phyloP scores from a whole-genome alignment of 1,140 invertebrate species.

The Dryas iulia region DNA sequence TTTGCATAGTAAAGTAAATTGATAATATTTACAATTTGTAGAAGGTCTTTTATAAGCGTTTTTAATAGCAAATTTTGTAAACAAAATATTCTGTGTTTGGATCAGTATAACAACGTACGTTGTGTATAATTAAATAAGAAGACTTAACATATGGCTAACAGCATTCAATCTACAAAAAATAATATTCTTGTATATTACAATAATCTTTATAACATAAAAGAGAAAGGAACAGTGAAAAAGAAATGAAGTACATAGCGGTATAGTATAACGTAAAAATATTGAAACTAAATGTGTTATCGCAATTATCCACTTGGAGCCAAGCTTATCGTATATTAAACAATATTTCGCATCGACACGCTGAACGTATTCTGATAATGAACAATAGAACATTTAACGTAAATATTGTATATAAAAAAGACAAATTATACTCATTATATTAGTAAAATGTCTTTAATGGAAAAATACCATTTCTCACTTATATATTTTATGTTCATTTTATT shows the following conservation, averaged over 20 bases:
- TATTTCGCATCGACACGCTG: constrained; percentile 31
- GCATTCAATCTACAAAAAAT: no score
- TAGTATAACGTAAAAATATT: constrained; percentile 27
- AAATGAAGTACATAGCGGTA: constrained; percentile 14
- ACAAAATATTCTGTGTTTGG: no score
- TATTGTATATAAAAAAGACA: not conserved
- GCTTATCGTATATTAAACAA: constrained; percentile 49
- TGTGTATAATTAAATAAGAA: no score
- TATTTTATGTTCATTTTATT: no score
- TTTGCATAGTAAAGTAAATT: not conserved
- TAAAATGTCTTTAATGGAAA: not conserved
- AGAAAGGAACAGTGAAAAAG: not conserved
- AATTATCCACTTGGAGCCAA: constrained; percentile 40
- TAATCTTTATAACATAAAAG: not conserved
- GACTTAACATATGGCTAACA: no score
- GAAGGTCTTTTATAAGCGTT: not conserved
- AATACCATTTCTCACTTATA: not conserved
- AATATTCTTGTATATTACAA: no score
- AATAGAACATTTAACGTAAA: constrained; percentile 6
- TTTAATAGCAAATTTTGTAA: not conserved
- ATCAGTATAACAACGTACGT: no score
- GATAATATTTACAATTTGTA: not conserved
- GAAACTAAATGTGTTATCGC: constrained; percentile 37
- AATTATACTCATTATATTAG: not conserved
- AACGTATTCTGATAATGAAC: constrained; percentile 15